Base-by-base conservation (phyloP, 2,797 vertebrate species). In the Pseudomugil tenellus region DNA sequence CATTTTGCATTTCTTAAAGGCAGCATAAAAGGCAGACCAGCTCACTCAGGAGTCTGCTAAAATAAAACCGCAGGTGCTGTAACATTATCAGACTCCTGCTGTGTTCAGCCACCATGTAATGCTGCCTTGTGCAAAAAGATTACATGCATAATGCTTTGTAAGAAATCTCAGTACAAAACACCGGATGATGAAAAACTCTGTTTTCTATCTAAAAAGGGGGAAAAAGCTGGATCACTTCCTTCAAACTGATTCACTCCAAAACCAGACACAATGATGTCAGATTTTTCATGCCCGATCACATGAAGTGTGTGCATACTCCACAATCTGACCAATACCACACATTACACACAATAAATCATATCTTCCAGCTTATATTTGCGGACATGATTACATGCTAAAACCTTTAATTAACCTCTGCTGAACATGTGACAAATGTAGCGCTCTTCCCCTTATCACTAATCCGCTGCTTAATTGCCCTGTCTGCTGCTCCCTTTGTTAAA, bases 401-500 rank as follows among this genome's bases (percentile, higher is more conserved):
- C 43, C 66, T 83, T 84, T 87, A 78, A 91, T 87, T 89, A 88
- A 88, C 86, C 73, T 72, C 75, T 49, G 35, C 71, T 67, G 83
- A 85, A 80, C 74, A 70, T 81, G 84, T 86, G 84, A 79, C 78
- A 75, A 19, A 87, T 90, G 55, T 63, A 54, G 52, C 80, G 74
- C 72, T 2, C 26, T 72, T 87, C 84, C 49, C 52, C 77, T 87
- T 83, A 86, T 87, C 84, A 67, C 58, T 79, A 66, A 85, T 76
- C 66, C 57, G 3, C 60, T 58, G 62, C 37, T 84, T 85, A 88
- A 89, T 89, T 85, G 70, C 72, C 72, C 64, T 56, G 77, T 79
- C 80, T 76, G 71, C 75, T 76, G 71, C 70, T 83, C 12, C 62
- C 57, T 77, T 85, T 87, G 74, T 86, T 69, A 46, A 51, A 56